Evolutionary conservation across 2,797 vertebrate species (phyloP).

Genomic region (Poeciliopsis presidionis): DNA sequence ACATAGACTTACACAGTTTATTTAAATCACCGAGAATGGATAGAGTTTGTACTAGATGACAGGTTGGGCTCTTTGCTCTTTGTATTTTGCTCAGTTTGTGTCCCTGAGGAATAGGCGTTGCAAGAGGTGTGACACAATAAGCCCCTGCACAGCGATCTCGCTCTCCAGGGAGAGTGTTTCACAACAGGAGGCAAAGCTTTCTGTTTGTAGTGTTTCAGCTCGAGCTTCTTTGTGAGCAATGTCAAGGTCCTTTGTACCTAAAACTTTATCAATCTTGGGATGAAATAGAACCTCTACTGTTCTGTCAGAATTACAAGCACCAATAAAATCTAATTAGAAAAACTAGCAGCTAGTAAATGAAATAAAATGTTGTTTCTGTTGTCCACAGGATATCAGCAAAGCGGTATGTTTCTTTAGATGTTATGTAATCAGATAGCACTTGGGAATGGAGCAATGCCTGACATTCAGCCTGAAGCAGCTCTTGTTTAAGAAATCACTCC

Average conservation of each 20-base stretch:
- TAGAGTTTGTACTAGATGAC: neutral
- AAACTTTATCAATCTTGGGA: constrained; percentile 40
- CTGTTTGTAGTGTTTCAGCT: constrained; percentile 59
- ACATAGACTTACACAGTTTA: neutral
- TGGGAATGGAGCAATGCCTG: neutral
- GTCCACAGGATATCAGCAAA: neutral
- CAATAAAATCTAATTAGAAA: neutral
- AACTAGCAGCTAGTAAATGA: neutral
- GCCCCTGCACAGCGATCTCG: constrained; percentile 48
- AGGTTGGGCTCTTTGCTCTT: neutral
- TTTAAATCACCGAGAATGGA: neutral
- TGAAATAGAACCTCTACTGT: constrained; percentile 4
- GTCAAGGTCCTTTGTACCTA: constrained; percentile 35
- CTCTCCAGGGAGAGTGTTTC: constrained; percentile 53
- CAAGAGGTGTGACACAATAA: constrained; percentile 48
- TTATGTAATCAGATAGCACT: neutral
- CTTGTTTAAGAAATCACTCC: neutral
- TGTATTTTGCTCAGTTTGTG: constrained; percentile 42
- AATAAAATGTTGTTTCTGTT: neutral
- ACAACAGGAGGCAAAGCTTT: constrained; percentile 51
- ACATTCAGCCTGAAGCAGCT: neutral
- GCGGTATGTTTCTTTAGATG: neutral
- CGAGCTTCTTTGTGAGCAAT: constrained; percentile 38
- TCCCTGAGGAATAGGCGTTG: constrained; percentile 42
- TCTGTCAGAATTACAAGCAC: neutral